Evolutionary conservation across 2,888 invertebrate species (phyloP).

Genomic region (Griposia aprilina): DNA sequence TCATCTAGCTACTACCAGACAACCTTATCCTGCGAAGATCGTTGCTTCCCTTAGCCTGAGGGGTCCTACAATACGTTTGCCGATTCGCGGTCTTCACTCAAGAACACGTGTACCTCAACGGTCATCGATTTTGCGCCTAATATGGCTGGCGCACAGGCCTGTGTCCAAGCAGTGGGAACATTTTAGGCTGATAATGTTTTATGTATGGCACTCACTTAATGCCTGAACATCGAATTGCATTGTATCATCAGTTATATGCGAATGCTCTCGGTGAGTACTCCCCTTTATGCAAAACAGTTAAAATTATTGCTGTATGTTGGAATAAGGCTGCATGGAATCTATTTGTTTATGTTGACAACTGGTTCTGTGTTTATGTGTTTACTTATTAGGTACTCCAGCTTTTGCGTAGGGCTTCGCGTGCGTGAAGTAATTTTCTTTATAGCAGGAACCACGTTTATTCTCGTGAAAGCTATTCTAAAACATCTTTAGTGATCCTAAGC

Average conservation of each 20-base stretch:
- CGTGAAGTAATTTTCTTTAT: slow-evolving; percentile 20
- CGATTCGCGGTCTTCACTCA: neutral
- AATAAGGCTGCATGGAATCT: slow-evolving; percentile 28
- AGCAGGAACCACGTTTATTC: slow-evolving; percentile 4
- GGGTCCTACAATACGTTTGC: neutral
- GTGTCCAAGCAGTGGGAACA: neutral
- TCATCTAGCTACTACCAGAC: neutral
- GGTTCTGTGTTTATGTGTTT: slow-evolving; percentile 32
- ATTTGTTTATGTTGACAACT: slow-evolving; percentile 44
- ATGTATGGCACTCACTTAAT: neutral
- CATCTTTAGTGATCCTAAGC: neutral
- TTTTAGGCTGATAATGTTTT: neutral
- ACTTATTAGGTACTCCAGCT: slow-evolving; percentile 17
- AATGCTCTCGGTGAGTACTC: slow-evolving; percentile 13
- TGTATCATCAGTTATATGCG: neutral
- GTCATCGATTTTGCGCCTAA: neutral
- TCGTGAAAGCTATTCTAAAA: neutral
- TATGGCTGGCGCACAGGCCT: neutral
- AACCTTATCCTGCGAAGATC: too few relatives aligned
- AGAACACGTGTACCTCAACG: neutral
- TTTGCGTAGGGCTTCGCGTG: slow-evolving; percentile 10
- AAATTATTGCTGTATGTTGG: slow-evolving; percentile 37
- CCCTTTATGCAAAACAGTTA: slow-evolving; percentile 29
- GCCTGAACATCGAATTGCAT: neutral
- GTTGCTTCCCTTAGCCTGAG: too few relatives aligned